phyloP scores from a whole-genome alignment of 2,113 vertebrate species.

The Laterallus jamaicensis region DNA sequence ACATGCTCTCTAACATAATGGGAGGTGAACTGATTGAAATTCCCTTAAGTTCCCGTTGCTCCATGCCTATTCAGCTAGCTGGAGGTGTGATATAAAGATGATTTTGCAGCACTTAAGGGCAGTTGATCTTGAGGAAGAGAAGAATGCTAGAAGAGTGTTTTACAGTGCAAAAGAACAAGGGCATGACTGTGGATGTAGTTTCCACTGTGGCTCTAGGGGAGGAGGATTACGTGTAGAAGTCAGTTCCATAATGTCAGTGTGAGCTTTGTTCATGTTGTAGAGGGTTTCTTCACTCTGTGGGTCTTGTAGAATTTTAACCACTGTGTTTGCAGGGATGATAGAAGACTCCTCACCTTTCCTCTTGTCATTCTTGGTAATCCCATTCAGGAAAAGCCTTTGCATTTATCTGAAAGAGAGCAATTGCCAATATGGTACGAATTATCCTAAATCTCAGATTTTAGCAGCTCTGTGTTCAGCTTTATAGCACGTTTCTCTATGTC shows the following conservation, averaged over 20 bases:
- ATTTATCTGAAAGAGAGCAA: not conserved
- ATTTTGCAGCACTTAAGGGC: not conserved
- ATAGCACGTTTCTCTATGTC: not conserved
- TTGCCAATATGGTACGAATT: constrained; percentile 13
- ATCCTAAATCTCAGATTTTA: constrained; percentile 13
- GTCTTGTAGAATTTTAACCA: not conserved
- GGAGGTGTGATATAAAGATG: not conserved
- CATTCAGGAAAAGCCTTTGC: not conserved
- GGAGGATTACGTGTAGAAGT: not conserved
- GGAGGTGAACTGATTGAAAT: not conserved
- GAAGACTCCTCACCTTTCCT: not conserved
- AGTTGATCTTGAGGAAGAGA: not conserved
- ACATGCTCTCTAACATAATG: not conserved
- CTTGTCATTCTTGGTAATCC: not conserved
- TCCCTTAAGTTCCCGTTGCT: not conserved
- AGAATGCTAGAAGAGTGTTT: not conserved
- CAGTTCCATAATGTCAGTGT: not conserved
- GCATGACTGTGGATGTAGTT: not conserved
- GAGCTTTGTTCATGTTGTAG: not conserved
- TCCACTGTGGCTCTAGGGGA: not conserved
- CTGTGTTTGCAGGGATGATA: not conserved
- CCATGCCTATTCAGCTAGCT: not conserved
- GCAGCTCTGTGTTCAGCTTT: not conserved
- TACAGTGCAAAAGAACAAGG: not conserved
- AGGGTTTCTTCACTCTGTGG: not conserved